phyloP scores from a whole-genome alignment of 2,888 invertebrate genomes.

The Stomorhina lunata region DNA sequence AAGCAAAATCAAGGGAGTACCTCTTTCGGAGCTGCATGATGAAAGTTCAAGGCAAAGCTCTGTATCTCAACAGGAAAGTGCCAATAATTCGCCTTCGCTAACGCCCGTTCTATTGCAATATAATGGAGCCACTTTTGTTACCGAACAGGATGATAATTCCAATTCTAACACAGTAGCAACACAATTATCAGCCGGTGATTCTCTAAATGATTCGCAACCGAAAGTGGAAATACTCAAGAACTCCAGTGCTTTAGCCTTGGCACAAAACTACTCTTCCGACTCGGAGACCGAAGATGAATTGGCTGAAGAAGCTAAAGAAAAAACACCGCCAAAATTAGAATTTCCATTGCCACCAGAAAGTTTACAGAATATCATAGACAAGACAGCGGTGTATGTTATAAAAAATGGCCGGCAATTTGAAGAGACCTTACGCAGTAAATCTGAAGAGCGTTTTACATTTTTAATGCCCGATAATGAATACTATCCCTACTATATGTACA shows the following conservation, averaged over 20 bases:
- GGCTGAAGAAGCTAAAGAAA: conserved; percentile 20
- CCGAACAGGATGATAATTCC: conserved; percentile 66
- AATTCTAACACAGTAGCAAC: conserved; percentile 42
- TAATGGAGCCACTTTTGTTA: conserved; percentile 74
- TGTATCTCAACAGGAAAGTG: conserved; percentile 65
- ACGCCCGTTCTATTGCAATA: conserved; percentile 77
- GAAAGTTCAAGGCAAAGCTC: conserved; percentile 68
- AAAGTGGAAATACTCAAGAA: conserved; percentile 77
- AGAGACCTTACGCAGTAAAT: conserved; percentile 89
- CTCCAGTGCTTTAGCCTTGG: conserved; percentile 80
- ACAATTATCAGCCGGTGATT: conserved; percentile 31
- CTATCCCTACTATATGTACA: conserved; percentile 89
- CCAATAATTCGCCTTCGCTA: conserved; percentile 71
- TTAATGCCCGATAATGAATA: conserved; percentile 88
- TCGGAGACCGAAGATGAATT: conserved; percentile 73
- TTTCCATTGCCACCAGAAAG: conserved; percentile 88
- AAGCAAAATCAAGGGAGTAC: conserved; percentile 90
- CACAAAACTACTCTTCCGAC: conserved; percentile 83
- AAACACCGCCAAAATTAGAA: conserved; percentile 70
- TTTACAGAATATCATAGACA: conserved; percentile 93
- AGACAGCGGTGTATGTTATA: conserved; percentile 97
- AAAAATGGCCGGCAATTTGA: conserved; percentile 97
- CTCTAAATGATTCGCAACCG: conserved; percentile 58
- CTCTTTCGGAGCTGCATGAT: conserved; percentile 74
- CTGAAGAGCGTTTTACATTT: conserved; percentile 93